Evolutionary conservation across 2,113 vertebrate genomes (phyloP).

Genomic region (Chiloscyllium plagiosum): DNA sequence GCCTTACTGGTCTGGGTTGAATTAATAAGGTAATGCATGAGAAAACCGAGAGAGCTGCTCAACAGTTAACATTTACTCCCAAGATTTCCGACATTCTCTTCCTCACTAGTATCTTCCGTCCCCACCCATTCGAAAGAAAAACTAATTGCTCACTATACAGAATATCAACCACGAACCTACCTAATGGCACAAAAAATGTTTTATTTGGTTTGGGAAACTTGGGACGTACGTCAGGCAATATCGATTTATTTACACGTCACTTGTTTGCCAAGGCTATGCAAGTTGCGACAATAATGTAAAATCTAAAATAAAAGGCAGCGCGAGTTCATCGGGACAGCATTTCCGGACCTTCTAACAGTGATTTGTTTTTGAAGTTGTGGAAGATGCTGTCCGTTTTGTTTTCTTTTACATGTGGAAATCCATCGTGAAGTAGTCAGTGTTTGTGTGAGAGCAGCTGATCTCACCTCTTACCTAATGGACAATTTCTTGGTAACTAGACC

Average conservation of each 20-base stretch:
- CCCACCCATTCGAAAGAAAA: neutral
- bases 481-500: constrained; percentile 3
- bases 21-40: neutral
- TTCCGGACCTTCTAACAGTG: neutral
- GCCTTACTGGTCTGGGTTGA: neutral
- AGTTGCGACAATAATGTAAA: neutral
- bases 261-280: neutral
- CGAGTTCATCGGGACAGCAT: neutral
- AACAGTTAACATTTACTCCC: neutral
- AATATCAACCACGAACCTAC: neutral
- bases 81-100: too few species aligned
- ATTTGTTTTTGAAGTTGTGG: neutral
- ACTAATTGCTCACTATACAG: neutral
- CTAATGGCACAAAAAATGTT: neutral
- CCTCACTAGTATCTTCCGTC: neutral
- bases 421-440: neutral
- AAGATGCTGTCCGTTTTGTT: neutral
- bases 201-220: neutral
- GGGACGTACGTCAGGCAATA: neutral
- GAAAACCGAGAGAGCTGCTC: neutral
- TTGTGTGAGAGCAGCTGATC: neutral
- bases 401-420: neutral
- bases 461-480: neutral
- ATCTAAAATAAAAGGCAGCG: too few species aligned
- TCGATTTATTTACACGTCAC: constrained; percentile 22